Base-by-base conservation (phyloP, 2,888 invertebrate genomes). In the Leptogaster cylindrica region DNA sequence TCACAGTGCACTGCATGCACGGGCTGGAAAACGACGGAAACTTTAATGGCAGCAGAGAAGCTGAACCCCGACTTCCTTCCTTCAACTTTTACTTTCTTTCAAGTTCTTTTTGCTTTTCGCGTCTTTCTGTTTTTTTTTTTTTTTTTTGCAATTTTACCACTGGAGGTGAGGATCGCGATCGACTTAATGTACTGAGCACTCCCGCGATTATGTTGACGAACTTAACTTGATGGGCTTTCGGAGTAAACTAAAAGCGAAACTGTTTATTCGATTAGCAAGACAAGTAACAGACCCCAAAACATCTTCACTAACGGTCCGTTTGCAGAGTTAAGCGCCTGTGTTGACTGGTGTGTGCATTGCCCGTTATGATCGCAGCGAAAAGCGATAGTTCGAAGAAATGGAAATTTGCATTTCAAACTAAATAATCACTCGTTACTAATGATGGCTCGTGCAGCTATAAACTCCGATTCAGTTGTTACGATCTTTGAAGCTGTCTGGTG, bases 151-250 rank as follows among this genome's bases (percentile, higher is more conserved):
- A 20, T 33, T 50, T 39, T 12, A 25, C 23, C 31, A 16, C 10
- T 51, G 10, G 46, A 46, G 8, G 41, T 20, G 18, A 25, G 28
- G 50, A 28, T 27, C 52, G 27, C 31, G 23, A 16, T 31, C 12
- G 33, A 3, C 16, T 23, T 36, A 12, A 18, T 41, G 41, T 18
- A 41, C 14, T 16, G 6, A 2, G 31, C 7, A 10, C 31, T n/a
- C n/a, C n/a, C n/a, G n/a, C n/a, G n/a, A n/a, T n/a, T n/a, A n/a
- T n/a, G n/a, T n/a, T n/a, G 41, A 10, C 12, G 25, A 18, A 20
- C 61, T 27, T 71, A 73, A 72, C 76, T 75, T 73, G 70, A 74
- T 73, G 68, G 74, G 70, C 74, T 67, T 75, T 75, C 74, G 75
- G 76, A 75, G 75, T 75, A 72, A 75, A 77, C 76, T 76, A 74